Conservation (phyloP, 1,140 invertebrate genomes). For the Bilobella aurantiaca region DNA sequence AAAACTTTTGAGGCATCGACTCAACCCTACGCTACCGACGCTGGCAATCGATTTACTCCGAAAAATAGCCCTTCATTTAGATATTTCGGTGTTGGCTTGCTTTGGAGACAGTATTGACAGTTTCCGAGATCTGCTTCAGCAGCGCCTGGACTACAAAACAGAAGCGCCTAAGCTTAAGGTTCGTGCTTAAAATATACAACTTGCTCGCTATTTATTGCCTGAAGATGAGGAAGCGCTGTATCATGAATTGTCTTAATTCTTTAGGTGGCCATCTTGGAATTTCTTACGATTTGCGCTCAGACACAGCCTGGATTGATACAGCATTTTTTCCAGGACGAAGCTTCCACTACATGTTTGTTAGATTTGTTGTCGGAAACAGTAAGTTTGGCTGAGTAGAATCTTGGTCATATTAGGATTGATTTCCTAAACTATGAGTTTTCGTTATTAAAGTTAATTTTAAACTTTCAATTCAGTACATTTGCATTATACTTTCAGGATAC, state of each 20-base stretch:
- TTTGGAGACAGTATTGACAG: constrained; percentile 20
- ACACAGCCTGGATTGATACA: constrained; percentile 27
- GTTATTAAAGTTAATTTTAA: too few relatives aligned
- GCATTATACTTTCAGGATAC: constrained; percentile 16
- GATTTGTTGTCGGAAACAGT: constrained; percentile 20
- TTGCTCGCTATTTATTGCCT: too few relatives aligned
- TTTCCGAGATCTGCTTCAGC: constrained; percentile 28
- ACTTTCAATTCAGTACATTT: too few relatives aligned
- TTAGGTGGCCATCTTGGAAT: constrained; percentile 26
- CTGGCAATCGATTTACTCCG: constrained; percentile 22
- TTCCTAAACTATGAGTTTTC: too few relatives aligned
- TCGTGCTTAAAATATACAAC: not conserved
- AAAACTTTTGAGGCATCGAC: constrained; percentile 18
- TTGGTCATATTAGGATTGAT: too few relatives aligned
- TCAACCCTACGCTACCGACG: constrained; percentile 25
- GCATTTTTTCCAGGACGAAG: constrained; percentile 22
- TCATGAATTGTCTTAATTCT: too few relatives aligned
- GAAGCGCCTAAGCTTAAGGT: constrained; percentile 30
- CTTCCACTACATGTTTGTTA: constrained; percentile 13
- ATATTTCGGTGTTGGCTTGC: constrained; percentile 21
- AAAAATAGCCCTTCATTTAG: constrained; percentile 18
- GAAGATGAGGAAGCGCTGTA: too few relatives aligned
- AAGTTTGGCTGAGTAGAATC: not conserved
- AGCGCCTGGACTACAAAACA: constrained; percentile 24
- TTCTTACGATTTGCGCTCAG: constrained; percentile 24